phyloP scores from a whole-genome alignment of 2,113 vertebrate species.

The Mirza zaza region DNA sequence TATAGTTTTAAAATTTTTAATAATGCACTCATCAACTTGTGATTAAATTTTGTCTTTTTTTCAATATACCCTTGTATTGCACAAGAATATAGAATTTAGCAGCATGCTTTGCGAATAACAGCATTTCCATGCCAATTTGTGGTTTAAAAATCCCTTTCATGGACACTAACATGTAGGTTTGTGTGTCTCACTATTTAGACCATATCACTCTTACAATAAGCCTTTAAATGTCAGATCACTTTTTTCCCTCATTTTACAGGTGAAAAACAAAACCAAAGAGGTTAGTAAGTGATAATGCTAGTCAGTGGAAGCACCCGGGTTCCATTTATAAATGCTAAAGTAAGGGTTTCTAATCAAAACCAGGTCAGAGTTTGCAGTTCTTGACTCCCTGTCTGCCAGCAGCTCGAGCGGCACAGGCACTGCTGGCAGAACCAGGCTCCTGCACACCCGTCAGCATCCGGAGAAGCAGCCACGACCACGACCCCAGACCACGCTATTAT shows the following conservation, averaged over 20 bases:
- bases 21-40: not conserved
- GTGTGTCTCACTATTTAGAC: not conserved
- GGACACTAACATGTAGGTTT: not conserved
- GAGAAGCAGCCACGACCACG: too few relatives aligned
- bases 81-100: not conserved
- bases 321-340: too few relatives aligned
- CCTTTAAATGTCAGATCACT: too few relatives aligned
- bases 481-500: too few relatives aligned
- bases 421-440: not conserved
- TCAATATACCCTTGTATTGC: not conserved
- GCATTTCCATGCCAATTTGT: not conserved
- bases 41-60: not conserved
- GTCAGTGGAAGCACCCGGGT: not conserved
- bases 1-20: not conserved
- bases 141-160: not conserved
- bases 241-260: not conserved
- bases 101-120: not conserved
- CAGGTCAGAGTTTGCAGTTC: not conserved
- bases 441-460: too few relatives aligned
- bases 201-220: not conserved
- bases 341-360: too few relatives aligned
- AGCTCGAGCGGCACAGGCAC: too few relatives aligned
- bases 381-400: too few relatives aligned
- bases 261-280: not conserved
- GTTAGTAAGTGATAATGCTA: not conserved